Evolutionary conservation across 2,113 vertebrate genomes (phyloP).

Genomic region (Indicator indicator): DNA sequence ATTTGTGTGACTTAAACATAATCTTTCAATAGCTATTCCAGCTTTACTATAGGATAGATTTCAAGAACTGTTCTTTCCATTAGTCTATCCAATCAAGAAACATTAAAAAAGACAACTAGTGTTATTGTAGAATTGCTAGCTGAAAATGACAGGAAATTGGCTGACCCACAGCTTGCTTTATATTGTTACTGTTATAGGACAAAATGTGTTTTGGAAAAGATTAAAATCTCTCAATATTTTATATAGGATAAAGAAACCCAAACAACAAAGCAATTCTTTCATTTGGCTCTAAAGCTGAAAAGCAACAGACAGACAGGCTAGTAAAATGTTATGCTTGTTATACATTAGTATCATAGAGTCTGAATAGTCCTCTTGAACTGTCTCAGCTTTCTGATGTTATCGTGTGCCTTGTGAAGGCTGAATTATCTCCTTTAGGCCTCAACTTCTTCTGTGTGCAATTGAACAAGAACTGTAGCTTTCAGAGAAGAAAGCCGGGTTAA

Average conservation of each 20-base stretch:
- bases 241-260: not conserved
- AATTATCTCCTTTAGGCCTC: not conserved
- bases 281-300: not conserved
- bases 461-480: not conserved
- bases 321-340: not conserved
- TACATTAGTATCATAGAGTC: not conserved
- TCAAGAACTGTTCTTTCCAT: not conserved
- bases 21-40: not conserved
- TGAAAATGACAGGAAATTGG: not conserved
- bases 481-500: too few relatives aligned
- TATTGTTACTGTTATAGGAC: not conserved
- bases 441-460: not conserved
- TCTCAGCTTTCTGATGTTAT: not conserved
- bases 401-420: not conserved
- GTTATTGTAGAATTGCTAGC: not conserved
- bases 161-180: not conserved
- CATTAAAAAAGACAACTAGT: not conserved
- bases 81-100: not conserved
- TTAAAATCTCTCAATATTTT: not conserved
- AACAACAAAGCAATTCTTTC: not conserved
- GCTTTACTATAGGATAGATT: not conserved
- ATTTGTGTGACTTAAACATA: not conserved
- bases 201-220: not conserved
- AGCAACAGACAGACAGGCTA: not conserved
- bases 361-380: not conserved